A percentile compares a stretch with the other conserved stretches of the same genome.
phyloP scores from a whole-genome alignment of 2,797 vertebrate species.

The Streptopelia turtur region DNA sequence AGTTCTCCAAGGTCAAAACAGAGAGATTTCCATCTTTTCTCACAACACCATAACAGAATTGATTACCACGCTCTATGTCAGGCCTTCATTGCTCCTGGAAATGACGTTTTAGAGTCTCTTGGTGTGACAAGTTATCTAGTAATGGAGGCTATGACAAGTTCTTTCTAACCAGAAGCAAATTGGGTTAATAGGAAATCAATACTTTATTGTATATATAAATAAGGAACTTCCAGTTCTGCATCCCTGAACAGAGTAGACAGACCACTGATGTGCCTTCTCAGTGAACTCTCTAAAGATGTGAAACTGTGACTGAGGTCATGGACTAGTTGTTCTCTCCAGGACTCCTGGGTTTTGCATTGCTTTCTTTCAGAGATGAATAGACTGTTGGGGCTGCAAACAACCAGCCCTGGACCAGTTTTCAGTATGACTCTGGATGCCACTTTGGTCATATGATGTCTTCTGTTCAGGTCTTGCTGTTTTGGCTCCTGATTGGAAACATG shows the following conservation, averaged over 20 bases:
- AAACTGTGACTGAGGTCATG: neutral
- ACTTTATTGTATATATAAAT: neutral
- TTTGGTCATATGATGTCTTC: neutral
- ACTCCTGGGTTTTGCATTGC: neutral
- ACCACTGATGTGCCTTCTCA: neutral
- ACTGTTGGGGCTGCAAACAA: neutral
- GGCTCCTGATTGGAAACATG: neutral
- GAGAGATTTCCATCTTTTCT: neutral
- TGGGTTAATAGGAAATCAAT: neutral
- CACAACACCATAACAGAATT: neutral
- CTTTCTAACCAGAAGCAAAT: neutral
- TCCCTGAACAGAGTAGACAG: neutral
- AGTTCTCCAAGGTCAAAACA: neutral
- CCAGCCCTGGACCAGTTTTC: neutral
- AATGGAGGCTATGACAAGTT: neutral
- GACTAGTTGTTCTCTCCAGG: neutral
- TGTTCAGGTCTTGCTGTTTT: neutral
- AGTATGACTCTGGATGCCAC: neutral
- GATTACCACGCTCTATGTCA: neutral
- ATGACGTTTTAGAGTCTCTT: neutral
- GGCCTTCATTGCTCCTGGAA: neutral
- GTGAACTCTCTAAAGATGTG: neutral
- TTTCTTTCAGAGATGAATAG: neutral
- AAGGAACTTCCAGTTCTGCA: neutral
- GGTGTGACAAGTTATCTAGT: neutral